Evolutionary conservation across 2,113 vertebrate species (phyloP).

Genomic region (Climacteris rufus): DNA sequence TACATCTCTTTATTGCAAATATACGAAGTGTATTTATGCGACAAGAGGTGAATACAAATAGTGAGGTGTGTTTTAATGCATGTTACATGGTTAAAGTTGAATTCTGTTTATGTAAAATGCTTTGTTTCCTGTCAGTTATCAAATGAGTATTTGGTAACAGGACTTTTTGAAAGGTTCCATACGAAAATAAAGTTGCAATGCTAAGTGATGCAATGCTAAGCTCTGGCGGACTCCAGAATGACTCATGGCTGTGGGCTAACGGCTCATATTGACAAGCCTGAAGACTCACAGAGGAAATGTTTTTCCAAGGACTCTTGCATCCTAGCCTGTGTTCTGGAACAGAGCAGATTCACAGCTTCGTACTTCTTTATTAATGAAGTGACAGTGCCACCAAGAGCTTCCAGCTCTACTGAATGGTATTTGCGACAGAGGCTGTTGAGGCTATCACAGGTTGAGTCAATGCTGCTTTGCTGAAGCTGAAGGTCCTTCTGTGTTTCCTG

Average conservation of each 20-base stretch:
- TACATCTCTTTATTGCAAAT: background rate
- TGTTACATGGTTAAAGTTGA: background rate
- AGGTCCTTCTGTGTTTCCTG: slow-evolving; percentile 86
- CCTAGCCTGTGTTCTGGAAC: slow-evolving; percentile 76
- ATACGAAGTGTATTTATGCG: background rate
- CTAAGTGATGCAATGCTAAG: slow-evolving; percentile 28
- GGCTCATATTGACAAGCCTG: background rate
- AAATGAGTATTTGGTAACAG: background rate
- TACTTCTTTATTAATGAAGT: slow-evolving; percentile 83
- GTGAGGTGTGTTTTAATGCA: background rate
- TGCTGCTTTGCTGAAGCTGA: slow-evolving; percentile 80
- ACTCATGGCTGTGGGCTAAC: background rate
- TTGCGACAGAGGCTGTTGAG: slow-evolving; percentile 86
- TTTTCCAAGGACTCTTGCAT: slow-evolving; percentile 87
- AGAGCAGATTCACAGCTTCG: slow-evolving; percentile 81
- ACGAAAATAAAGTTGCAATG: background rate
- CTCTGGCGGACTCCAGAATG: slow-evolving; percentile 8
- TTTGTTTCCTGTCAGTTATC: background rate
- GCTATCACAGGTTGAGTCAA: slow-evolving; percentile 80
- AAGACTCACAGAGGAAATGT: slow-evolving; percentile 80
- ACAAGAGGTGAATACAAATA: background rate
- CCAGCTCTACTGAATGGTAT: slow-evolving; percentile 84
- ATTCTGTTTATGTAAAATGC: background rate
- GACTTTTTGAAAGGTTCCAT: background rate
- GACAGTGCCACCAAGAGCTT: slow-evolving; percentile 80